A percentile compares a stretch with the other conserved stretches of the same genome.
Conservation (phyloP, 2,113 vertebrate species). For the Cyanoderma ruficeps region DNA sequence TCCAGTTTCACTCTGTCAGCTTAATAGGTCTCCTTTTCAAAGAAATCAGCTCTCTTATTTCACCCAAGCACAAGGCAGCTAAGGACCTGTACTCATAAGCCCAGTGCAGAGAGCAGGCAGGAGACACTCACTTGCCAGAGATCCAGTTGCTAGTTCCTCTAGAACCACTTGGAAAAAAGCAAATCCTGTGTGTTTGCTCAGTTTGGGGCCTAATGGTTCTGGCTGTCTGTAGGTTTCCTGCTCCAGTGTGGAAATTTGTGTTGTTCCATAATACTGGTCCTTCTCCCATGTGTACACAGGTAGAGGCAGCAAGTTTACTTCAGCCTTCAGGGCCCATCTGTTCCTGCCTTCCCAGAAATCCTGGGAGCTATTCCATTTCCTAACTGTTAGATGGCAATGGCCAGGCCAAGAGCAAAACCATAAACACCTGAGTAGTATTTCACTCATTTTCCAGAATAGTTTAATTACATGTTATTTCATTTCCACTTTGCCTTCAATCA, state of each 20-base stretch:
- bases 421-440: neutral
- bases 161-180: neutral
- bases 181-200: neutral
- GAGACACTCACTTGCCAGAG: accelerated
- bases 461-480: neutral
- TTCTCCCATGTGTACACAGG: neutral
- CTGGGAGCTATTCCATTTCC: neutral
- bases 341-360: neutral
- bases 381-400: neutral
- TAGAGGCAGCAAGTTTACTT: neutral
- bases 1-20: neutral
- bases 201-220: neutral
- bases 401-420: neutral
- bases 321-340: neutral
- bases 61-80: neutral
- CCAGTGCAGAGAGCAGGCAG: neutral
- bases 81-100: neutral
- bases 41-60: neutral
- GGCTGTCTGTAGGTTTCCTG: neutral
- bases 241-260: neutral
- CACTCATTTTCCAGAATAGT: neutral
- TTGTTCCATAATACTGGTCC: neutral
- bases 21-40: neutral
- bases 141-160: neutral
- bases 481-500: neutral